Conservation (phyloP, 2,113 vertebrate genomes). For the zebrafish (Danio rerio) region GRCz12tu NC_133179.1:8993001-8993500, state of each 20-base stretch:
- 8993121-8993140: not conserved
- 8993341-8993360: constrained; percentile 43
- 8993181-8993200: too few relatives aligned
- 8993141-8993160: not conserved
- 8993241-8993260: not conserved
- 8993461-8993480: constrained; percentile 1
- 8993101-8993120: not conserved
- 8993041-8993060: constrained; percentile 44
- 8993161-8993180: not conserved
- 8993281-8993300: constrained; percentile 12
- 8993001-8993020: constrained; percentile 29
- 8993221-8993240: too few relatives aligned
- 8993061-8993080: constrained; percentile 40
- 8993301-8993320: constrained; percentile 14
- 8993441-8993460: not conserved
- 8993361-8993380: constrained; percentile 29
- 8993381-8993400: constrained; percentile 25
- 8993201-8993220: too few relatives aligned
- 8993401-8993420: constrained; percentile 16
- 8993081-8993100: not conserved
- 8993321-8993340: constrained; percentile 17
- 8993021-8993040: constrained; percentile 19
- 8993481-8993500: constrained; percentile 8
- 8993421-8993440: not conserved
- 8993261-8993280: not conserved